Percentiles rank a stretch among this genome's conserved stretches.
These are phyloP conservation scores for Bombus waltoni DNA, from an alignment of 1,140 invertebrate species.

Conservation along the genomic window DNA sequence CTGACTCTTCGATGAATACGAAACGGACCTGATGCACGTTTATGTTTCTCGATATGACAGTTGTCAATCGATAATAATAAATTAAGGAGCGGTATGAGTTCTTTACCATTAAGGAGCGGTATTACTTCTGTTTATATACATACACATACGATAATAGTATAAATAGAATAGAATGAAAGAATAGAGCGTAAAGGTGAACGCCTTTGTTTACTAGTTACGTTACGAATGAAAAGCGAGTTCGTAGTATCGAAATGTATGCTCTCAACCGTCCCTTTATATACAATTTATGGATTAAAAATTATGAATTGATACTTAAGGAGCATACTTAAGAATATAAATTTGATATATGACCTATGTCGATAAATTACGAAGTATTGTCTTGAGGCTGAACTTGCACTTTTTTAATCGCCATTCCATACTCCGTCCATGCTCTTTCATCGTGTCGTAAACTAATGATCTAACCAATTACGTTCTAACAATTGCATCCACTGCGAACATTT, in stretches of 20 bases:
- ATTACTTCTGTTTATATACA: not conserved
- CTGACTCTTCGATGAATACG: not conserved
- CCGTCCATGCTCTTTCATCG: not conserved
- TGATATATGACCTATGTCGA: not conserved
- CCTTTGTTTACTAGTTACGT: not conserved
- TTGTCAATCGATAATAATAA: not conserved
- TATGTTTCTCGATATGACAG: not conserved
- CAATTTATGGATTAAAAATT: not conserved
- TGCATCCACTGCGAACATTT: not conserved
- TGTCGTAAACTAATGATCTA: not conserved
- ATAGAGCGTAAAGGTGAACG: not conserved
- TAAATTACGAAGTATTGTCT: not conserved
- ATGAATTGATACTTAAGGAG: not conserved
- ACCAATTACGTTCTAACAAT: not conserved
- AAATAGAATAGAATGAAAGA: not conserved
- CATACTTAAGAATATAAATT: not conserved
- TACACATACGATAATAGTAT: not conserved
- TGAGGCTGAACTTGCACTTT: not conserved
- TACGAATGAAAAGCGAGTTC: not conserved
- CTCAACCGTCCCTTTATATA: rapidly evolving
- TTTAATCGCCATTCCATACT: not conserved
- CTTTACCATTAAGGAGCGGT: not conserved
- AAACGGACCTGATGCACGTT: not conserved
- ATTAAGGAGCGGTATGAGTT: not conserved
- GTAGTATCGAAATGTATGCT: too few species aligned